Conservation (phyloP, 2,888 invertebrate genomes). For the Drosophila eohydei region DNA sequence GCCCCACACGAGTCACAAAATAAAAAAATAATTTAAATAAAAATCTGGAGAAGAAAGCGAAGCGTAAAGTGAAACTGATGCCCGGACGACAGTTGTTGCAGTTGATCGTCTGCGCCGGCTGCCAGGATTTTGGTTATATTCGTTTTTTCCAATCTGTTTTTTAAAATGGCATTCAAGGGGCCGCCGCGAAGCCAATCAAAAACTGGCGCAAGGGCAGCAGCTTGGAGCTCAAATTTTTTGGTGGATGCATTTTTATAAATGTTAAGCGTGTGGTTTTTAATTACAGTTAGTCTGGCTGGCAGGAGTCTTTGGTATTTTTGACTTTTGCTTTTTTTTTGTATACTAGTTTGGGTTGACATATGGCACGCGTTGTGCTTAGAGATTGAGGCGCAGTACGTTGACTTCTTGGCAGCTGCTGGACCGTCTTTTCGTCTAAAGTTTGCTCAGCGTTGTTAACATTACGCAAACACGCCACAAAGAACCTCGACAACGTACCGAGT, state of each 20-base stretch:
- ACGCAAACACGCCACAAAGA: constrained; percentile 75
- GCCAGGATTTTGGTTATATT: constrained; percentile 40
- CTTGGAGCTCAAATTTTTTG: constrained; percentile 44
- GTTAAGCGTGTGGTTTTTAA: constrained; percentile 74
- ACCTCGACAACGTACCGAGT: constrained; percentile 16
- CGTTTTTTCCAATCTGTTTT: constrained; percentile 18
- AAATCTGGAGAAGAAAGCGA: constrained; percentile 45
- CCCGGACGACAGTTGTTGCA: constrained; percentile 55
- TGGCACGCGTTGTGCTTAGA: constrained; percentile 68
- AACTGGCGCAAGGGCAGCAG: constrained; percentile 69
- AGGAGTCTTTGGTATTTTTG: constrained; percentile 29
- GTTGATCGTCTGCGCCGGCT: constrained; percentile 59
- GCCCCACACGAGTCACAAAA: constrained; percentile 61
- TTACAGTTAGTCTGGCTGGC: constrained; percentile 55
- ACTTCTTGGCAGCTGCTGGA: constrained; percentile 63
- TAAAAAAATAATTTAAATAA: constrained; percentile 3
- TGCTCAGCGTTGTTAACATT: constrained; percentile 67
- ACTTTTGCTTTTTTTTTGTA: constrained; percentile 13
- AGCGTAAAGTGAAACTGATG: constrained; percentile 56
- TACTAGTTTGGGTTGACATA: constrained; percentile 52
- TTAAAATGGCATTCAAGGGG: constrained; percentile 51
- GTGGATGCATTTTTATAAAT: constrained; percentile 58
- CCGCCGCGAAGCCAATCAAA: constrained; percentile 82
- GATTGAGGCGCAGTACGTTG: constrained; percentile 52
- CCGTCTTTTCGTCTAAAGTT: constrained; percentile 53